Conservation (phyloP, 2,797 vertebrate species). For the Poeciliopsis paucimaculata region DNA sequence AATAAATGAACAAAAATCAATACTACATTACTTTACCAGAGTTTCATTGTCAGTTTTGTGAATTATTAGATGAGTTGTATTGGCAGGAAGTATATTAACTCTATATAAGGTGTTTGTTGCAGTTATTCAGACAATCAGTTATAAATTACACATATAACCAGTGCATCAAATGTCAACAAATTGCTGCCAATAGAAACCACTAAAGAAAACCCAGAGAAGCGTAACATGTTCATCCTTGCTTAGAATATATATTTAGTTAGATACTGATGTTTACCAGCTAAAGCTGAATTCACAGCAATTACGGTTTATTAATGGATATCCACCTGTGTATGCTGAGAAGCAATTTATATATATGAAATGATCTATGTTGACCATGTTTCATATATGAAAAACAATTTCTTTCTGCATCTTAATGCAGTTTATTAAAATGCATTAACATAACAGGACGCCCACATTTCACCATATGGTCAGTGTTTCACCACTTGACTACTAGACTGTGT, state of each 20-base stretch:
- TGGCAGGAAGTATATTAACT: background rate
- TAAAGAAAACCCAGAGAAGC: background rate
- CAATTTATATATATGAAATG: constrained; percentile 24
- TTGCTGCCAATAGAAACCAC: background rate
- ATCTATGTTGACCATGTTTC: constrained; percentile 7
- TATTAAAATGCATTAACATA: constrained; percentile 50
- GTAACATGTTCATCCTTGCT: background rate
- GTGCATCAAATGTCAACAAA: background rate
- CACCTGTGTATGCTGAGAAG: constrained; percentile 2
- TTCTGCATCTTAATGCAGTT: constrained; percentile 29
- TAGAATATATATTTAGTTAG: background rate
- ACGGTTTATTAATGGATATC: background rate
- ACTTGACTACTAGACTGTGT: constrained; percentile 40
- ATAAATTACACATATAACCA: background rate
- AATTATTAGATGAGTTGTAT: background rate
- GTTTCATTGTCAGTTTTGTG: background rate
- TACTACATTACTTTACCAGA: background rate
- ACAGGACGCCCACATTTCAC: constrained; percentile 42
- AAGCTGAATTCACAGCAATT: background rate
- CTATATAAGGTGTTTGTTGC: background rate
- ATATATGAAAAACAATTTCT: constrained; percentile 22
- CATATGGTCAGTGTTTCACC: constrained; percentile 57
- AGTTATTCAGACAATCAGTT: background rate
- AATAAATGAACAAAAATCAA: too few relatives aligned
- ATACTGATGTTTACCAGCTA: background rate